Percentiles rank a stretch among this genome's conserved stretches.
Conservation (phyloP, 2,888 invertebrate species). For the Idaea dimidiata region DNA sequence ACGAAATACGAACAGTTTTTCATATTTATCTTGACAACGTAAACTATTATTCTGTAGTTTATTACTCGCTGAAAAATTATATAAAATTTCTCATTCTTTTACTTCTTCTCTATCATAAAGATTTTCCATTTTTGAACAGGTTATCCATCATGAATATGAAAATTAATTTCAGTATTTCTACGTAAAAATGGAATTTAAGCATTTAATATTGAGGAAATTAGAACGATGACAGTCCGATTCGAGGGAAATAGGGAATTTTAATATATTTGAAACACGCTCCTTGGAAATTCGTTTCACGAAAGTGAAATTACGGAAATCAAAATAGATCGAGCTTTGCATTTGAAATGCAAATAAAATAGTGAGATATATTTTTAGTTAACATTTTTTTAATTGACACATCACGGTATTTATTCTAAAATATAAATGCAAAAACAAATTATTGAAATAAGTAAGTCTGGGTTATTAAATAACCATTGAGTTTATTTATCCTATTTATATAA, state of each 20-base stretch:
- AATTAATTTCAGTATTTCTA: not conserved
- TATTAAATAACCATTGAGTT: too few relatives aligned
- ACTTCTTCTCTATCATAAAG: not conserved
- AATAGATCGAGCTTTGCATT: constrained; percentile 1
- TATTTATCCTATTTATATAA: too few relatives aligned
- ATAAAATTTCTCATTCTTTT: not conserved
- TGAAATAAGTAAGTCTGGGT: too few relatives aligned
- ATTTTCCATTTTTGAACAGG: not conserved
- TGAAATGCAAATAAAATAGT: not conserved
- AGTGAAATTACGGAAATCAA: constrained; percentile 1
- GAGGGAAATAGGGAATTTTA: constrained; percentile 5
- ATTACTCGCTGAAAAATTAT: not conserved
- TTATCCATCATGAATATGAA: not conserved
- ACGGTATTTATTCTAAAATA: not conserved
- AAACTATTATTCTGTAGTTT: not conserved
- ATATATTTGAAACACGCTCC: constrained; percentile 1
- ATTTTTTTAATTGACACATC: too few relatives aligned
- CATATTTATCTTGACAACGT: too few relatives aligned
- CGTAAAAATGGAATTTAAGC: not conserved
- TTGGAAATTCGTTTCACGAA: not conserved
- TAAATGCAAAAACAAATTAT: not conserved
- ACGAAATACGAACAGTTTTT: too few relatives aligned
- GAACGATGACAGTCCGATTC: not conserved
- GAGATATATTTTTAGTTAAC: not conserved
- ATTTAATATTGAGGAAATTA: not conserved